Evolutionary conservation across 2,113 vertebrate species (phyloP).

Genomic region (Oryzias woworae): DNA sequence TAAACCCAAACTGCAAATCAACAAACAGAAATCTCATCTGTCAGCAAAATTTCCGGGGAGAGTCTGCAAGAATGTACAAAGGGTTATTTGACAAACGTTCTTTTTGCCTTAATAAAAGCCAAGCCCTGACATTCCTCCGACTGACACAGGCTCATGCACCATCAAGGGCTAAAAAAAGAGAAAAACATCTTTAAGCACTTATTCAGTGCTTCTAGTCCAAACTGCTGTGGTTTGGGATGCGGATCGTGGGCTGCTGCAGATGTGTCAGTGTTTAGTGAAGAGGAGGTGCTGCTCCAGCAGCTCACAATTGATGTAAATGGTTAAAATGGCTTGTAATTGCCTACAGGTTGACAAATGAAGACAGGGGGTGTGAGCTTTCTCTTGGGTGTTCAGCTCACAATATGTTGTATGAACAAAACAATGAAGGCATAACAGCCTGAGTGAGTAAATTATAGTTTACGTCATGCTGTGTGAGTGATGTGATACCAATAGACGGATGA

Average conservation of each 20-base stretch:
- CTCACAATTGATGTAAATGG: too few relatives aligned
- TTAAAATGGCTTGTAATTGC: too few relatives aligned
- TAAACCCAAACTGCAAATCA: too few relatives aligned
- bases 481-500: too few relatives aligned
- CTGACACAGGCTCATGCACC: slow-evolving; percentile 47
- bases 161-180: slow-evolving; percentile 17
- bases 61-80: slow-evolving; percentile 8
- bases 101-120: slow-evolving; percentile 52
- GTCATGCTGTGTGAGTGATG: too few relatives aligned
- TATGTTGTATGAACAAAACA: too few relatives aligned
- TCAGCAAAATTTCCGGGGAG: neutral
- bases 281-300: too few relatives aligned
- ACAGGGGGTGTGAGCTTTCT: too few relatives aligned
- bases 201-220: slow-evolving; percentile 47
- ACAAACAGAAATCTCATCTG: slow-evolving; percentile 7
- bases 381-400: too few relatives aligned
- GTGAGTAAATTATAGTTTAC: too few relatives aligned
- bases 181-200: slow-evolving; percentile 64
- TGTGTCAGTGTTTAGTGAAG: neutral
- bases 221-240: slow-evolving; percentile 41
- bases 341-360: too few relatives aligned
- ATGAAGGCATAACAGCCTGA: too few relatives aligned
- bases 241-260: slow-evolving; percentile 20
- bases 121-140: slow-evolving; percentile 49
- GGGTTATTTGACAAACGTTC: slow-evolving; percentile 28